Base-by-base conservation (phyloP, 2,113 vertebrate species). In the Columbina picui region DNA sequence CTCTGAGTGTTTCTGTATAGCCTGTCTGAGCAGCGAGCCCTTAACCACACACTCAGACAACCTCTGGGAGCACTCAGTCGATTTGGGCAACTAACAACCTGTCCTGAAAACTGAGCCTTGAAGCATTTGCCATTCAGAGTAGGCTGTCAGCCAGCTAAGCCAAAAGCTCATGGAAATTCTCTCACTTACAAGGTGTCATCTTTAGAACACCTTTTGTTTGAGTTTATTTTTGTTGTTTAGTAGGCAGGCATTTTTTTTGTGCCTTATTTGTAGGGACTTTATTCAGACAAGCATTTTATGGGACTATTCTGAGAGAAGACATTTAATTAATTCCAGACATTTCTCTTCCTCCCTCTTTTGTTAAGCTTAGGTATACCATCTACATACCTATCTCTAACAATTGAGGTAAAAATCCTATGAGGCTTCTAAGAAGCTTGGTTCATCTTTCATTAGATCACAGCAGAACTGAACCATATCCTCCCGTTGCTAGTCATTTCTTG, bases 381-480 rank as follows among this genome's bases (percentile, higher is more conserved):
- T 96, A 84, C 71, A 73, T 89, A 75, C 61, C 79, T 90, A 56
- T 67, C 81, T 89, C 10, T 65, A 86, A 74, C 61, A 94, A 84
- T 67, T 36, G 64, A 96, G 84, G 86, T 86, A 88, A 93, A 91
- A 95, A 87, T 89, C 90, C 93, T 90, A 23, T 7, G n/a, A 67
- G 65, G 69, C 75, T 84, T 91, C 53, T 93, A 73, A 92, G 95
- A 93, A 97, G 92, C 63, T 85, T 84, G 90, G 87, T 73, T 95
- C 50, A 93, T 92, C 78, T 86, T 95, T 89, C 85, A 76, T 93
- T 45, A 96, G 93, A 90, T 71, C 45, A 91, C 87, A 89, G 77
- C 88, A 96, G 95, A 97, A 89, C 60, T 91, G 94, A 96, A 92
- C 93, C 77, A 92, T 94, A 89, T 82, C 84, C 55, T 92, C 89